Evolutionary conservation across 2,113 vertebrate species (phyloP).

Genomic region (Lathamus discolor): DNA sequence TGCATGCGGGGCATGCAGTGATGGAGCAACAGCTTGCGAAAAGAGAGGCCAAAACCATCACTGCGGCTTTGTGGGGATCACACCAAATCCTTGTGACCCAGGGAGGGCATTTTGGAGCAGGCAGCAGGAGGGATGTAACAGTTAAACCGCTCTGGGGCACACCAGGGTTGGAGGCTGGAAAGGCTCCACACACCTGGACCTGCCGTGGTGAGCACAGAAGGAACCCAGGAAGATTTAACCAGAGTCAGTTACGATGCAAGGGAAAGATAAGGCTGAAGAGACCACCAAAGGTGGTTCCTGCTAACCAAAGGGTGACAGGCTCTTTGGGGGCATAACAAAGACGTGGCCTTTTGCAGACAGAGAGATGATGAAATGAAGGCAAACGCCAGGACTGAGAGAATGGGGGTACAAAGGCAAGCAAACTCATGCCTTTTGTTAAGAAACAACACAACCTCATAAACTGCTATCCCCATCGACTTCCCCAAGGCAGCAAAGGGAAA

Average conservation of each 20-base stretch:
- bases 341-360: not conserved
- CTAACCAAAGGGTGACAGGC: not conserved
- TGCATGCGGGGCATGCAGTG: not conserved
- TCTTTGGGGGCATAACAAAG: not conserved
- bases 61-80: rapidly evolving
- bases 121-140: not conserved
- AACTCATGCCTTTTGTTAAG: not conserved
- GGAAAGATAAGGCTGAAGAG: slow-evolving; percentile 41
- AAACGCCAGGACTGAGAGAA: not conserved
- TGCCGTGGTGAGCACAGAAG: not conserved
- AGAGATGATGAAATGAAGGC: not conserved
- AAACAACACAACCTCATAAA: not conserved
- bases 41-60: not conserved
- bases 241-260: slow-evolving; percentile 51
- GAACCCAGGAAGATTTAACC: not conserved
- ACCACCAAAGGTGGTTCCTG: not conserved
- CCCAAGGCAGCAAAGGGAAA: not conserved
- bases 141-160: slow-evolving; percentile 41
- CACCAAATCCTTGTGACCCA: not conserved
- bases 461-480: not conserved
- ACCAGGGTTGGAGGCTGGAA: not conserved
- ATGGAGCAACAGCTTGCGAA: not conserved
- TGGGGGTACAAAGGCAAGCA: not conserved
- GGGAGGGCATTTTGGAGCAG: not conserved
- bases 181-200: slow-evolving; percentile 27